A percentile compares a stretch with the other conserved stretches of the same genome.
Evolutionary conservation across 1,140 invertebrate genomes (phyloP).

Genomic region (Archivesica marissinica): DNA sequence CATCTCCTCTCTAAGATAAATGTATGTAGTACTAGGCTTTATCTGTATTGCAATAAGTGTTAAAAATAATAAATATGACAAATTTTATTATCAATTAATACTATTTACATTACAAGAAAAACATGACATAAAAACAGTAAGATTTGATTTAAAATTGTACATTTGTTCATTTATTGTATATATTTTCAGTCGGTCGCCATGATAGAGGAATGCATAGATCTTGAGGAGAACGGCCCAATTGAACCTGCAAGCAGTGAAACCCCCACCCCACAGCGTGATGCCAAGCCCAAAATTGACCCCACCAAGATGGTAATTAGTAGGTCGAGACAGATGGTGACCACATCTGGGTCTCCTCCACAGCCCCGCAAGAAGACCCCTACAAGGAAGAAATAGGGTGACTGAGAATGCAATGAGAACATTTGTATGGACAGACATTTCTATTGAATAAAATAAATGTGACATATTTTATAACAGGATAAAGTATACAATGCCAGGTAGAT

Average conservation of each 20-base stretch:
- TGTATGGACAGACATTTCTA: background rate
- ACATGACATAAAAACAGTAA: too few relatives aligned
- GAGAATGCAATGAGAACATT: background rate
- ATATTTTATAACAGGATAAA: too few relatives aligned
- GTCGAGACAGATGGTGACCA: constrained; percentile 28
- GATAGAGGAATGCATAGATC: constrained; percentile 72
- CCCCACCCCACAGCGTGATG: background rate
- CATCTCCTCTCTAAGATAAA: too few relatives aligned
- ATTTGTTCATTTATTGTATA: too few relatives aligned
- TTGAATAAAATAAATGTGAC: too few relatives aligned
- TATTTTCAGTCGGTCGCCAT: constrained; percentile 73
- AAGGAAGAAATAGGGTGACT: background rate
- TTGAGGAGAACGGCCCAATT: constrained; percentile 35
- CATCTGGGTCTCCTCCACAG: background rate
- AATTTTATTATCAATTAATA: too few relatives aligned
- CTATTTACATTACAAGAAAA: too few relatives aligned
- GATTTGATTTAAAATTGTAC: too few relatives aligned
- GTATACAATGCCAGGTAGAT: too few relatives aligned
- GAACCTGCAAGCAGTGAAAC: background rate
- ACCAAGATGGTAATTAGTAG: constrained; percentile 38
- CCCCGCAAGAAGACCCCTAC: constrained; percentile 29
- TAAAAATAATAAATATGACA: too few relatives aligned
- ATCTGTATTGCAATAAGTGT: too few relatives aligned
- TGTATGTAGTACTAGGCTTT: too few relatives aligned
- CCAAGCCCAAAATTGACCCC: constrained; percentile 35